phyloP scores from a whole-genome alignment of 1,140 invertebrate genomes.

The Scaptomyza graminum region DNA sequence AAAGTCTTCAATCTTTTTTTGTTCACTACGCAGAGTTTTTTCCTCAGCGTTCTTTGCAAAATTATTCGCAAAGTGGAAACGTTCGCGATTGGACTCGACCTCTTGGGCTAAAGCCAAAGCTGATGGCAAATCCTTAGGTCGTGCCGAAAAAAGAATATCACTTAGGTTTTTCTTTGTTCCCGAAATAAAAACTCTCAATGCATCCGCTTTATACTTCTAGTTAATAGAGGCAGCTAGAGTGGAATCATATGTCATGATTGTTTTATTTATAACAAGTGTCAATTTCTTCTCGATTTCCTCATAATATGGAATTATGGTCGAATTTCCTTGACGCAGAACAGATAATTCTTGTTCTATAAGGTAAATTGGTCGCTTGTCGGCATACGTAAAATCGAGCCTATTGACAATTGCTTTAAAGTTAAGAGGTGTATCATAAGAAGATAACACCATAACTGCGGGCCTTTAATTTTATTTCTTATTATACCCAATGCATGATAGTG shows the following conservation, averaged over 20 bases:
- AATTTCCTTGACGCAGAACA: constrained; percentile 22
- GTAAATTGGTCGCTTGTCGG: no score
- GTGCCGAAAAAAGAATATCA: constrained; percentile 32
- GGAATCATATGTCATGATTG: constrained; percentile 41
- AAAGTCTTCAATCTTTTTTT: no score
- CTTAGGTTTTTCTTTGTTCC: constrained; percentile 3
- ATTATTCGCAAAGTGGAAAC: constrained; percentile 4
- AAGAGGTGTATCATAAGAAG: constrained; percentile 34
- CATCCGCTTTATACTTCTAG: constrained; percentile 1
- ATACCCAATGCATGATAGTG: no score
- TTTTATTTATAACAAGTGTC: constrained; percentile 39
- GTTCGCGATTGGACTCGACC: constrained; percentile 35
- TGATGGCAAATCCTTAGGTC: constrained; percentile 3
- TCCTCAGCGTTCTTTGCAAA: constrained; percentile 28
- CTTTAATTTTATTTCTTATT: not conserved
- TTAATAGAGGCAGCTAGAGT: constrained; percentile 26
- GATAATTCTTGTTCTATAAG: constrained; percentile 33
- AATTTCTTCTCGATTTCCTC: constrained; percentile 15
- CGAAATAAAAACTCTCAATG: constrained; percentile 10
- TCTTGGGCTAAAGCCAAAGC: constrained; percentile 39
- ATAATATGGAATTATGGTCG: not conserved
- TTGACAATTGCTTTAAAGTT: constrained; percentile 50
- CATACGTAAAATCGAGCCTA: constrained; percentile 22
- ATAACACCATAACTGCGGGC: no score
- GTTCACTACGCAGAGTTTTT: constrained; percentile 3